These are phyloP conservation scores for Patella depressa DNA, from an alignment of 2,888 invertebrate species.

Conservation along the genomic window DNA sequence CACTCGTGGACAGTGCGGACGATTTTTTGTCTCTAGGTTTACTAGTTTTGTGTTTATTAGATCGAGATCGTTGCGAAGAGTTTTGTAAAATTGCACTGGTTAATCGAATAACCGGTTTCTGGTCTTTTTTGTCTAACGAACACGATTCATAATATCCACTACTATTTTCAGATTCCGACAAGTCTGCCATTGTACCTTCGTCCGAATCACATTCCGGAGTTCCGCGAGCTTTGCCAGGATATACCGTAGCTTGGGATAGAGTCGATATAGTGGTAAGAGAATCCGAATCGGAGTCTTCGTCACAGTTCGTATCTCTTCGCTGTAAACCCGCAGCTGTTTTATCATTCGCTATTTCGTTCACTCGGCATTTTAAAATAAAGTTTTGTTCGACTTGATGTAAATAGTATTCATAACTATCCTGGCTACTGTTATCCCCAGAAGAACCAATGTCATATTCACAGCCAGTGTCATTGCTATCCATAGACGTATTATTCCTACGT, in stretches of 20 bases:
- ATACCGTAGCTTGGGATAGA: not conserved
- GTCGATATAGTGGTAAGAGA: not conserved
- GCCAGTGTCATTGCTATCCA: conserved; percentile 42
- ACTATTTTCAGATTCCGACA: conserved; percentile 35
- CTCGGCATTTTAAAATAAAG: conserved; percentile 32
- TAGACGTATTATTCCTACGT: conserved; percentile 1
- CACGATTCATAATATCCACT: conserved; percentile 34
- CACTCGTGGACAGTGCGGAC: not conserved
- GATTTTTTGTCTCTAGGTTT: not conserved
- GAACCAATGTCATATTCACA: conserved; percentile 44
- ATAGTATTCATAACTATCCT: conserved; percentile 38
- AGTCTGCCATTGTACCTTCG: conserved; percentile 32
- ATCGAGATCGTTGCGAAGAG: conserved; percentile 1
- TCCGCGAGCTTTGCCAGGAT: not conserved
- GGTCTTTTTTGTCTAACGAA: not conserved
- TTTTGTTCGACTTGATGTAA: conserved; percentile 37
- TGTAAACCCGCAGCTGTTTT: not conserved
- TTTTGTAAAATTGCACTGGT: conserved; percentile 10
- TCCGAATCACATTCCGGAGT: not conserved
- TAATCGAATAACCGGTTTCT: not conserved
- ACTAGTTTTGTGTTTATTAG: not conserved
- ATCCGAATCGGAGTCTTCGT: conserved; percentile 13
- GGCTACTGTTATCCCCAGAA: conserved; percentile 36
- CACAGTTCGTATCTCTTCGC: not conserved
- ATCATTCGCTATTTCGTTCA: conserved; percentile 19